Evolutionary conservation across 2,113 vertebrate genomes (phyloP).

Genomic region (Lagenorhynchus albirostris): DNA sequence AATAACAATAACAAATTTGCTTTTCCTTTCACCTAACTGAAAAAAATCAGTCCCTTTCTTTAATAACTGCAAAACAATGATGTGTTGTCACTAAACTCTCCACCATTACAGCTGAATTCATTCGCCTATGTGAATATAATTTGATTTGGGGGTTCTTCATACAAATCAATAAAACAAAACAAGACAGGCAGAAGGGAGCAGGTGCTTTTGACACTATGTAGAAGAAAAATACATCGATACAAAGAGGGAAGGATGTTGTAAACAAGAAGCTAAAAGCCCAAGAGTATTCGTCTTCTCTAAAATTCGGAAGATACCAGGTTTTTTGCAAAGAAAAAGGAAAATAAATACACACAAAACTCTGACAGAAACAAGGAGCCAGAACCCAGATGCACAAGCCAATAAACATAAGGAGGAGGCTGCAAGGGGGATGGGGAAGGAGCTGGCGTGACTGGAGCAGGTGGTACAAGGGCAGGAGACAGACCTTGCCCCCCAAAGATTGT

Average conservation of each 20-base stretch:
- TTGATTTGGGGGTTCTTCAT: constrained; percentile 5
- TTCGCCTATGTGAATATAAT: constrained; percentile 7
- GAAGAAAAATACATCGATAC: constrained; percentile 21
- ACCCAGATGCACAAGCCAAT: background rate
- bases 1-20: background rate
- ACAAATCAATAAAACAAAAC: constrained; percentile 25
- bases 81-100: constrained; percentile 15
- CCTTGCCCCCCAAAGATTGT: rapidly evolving
- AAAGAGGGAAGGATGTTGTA: background rate
- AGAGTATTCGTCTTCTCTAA: background rate
- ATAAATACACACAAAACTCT: background rate
- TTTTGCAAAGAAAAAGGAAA: background rate
- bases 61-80: constrained; percentile 22
- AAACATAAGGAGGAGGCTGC: background rate
- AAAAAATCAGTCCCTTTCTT: background rate
- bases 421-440: too few species aligned
- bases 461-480: background rate
- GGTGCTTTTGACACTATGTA: background rate
- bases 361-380: background rate
- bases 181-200: background rate
- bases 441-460: too few species aligned
- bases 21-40: constrained; percentile 12
- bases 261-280: constrained; percentile 33
- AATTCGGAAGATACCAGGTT: background rate
- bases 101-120: constrained; percentile 32